phyloP scores from a whole-genome alignment of 1,140 invertebrate species.

The Dreissena rostriformis region DNA sequence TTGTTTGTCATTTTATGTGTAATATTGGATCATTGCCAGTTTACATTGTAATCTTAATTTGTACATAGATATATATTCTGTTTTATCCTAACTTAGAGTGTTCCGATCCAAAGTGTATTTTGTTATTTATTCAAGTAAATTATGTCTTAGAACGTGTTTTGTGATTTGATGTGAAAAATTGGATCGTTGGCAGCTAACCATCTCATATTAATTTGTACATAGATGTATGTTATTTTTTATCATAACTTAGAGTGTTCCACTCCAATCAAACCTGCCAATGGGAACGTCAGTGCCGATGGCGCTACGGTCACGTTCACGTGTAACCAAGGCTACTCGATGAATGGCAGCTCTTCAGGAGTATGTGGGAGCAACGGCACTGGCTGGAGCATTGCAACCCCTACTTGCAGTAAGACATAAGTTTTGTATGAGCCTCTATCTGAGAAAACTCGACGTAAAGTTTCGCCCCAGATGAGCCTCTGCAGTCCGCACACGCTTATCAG shows the following conservation, averaged over 20 bases:
- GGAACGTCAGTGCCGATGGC: conserved; percentile 1
- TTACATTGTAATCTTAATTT: neutral
- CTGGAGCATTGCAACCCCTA: conserved; percentile 33
- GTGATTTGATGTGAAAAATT: neutral
- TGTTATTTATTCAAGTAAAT: neutral
- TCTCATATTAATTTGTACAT: neutral
- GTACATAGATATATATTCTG: neutral
- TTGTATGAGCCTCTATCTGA: too few relatives aligned
- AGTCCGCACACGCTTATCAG: too few relatives aligned
- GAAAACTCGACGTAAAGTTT: too few relatives aligned
- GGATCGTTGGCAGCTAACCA: neutral
- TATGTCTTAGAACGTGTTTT: neutral
- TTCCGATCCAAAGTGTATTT: conserved; percentile 10
- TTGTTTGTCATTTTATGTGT: neutral
- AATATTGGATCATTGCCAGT: neutral
- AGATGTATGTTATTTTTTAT: neutral
- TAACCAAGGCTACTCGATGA: conserved; percentile 19
- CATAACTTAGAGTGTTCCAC: conserved; percentile 19
- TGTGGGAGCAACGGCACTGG: conserved; percentile 34
- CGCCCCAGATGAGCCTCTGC: too few relatives aligned
- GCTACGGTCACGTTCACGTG: conserved; percentile 8
- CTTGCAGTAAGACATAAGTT: conserved; percentile 16
- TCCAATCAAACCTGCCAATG: conserved; percentile 28
- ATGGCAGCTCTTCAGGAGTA: conserved; percentile 4
- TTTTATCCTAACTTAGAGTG: conserved; percentile 14